phyloP scores from a whole-genome alignment of 92 coral and sea anemone species.

The Siderastrea siderea region DNA sequence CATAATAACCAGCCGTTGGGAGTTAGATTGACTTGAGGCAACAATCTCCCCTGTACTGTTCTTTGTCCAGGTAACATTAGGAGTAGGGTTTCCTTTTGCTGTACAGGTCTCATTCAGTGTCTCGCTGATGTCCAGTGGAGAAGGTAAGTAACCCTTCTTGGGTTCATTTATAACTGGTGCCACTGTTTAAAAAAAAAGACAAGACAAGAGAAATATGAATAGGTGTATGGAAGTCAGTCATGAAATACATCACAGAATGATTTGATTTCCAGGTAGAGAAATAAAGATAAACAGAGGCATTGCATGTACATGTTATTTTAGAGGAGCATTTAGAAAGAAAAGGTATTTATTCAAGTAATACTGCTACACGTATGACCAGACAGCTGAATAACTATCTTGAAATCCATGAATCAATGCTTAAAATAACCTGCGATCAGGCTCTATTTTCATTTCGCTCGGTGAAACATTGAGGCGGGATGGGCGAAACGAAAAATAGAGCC shows the following conservation, averaged over 20 bases:
- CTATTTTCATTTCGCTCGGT: too few relatives aligned
- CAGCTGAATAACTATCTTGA: too few relatives aligned
- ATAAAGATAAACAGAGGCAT: too few relatives aligned
- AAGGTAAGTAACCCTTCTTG: neutral
- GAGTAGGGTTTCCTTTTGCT: constrained; percentile 83
- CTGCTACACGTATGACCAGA: too few relatives aligned
- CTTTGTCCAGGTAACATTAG: constrained; percentile 69
- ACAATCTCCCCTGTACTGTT: constrained; percentile 16
- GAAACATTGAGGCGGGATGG: too few relatives aligned
- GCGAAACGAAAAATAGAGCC: too few relatives aligned
- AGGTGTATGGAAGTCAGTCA: neutral
- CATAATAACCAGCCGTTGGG: constrained; percentile 36
- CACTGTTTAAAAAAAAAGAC: neutral
- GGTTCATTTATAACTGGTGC: constrained; percentile 10
- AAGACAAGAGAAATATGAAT: neutral
- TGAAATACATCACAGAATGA: neutral
- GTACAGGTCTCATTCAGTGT: constrained; percentile 56
- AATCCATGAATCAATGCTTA: too few relatives aligned
- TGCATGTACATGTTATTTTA: too few relatives aligned
- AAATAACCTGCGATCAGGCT: too few relatives aligned
- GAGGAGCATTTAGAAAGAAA: too few relatives aligned
- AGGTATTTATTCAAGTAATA: too few relatives aligned
- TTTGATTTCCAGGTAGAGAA: too few relatives aligned
- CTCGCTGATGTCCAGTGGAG: neutral
- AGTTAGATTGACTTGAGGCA: neutral